phyloP scores from a whole-genome alignment of 2,113 vertebrate genomes.

The Brienomyrus brachyistius region DNA sequence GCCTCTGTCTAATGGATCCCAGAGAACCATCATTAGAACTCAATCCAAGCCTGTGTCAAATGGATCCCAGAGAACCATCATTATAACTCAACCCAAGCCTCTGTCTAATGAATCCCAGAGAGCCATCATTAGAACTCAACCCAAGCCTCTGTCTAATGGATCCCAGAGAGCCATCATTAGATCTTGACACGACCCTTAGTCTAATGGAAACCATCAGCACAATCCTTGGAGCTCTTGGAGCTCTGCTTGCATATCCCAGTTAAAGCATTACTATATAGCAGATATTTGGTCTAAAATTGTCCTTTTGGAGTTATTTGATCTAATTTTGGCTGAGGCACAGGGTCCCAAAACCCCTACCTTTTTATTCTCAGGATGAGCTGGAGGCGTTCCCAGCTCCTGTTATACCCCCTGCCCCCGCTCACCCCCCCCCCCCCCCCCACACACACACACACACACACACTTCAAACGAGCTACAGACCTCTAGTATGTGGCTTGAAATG shows the following conservation, averaged over 20 bases:
- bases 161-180: neutral
- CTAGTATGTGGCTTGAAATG: neutral
- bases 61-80: neutral
- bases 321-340: neutral
- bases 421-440: neutral
- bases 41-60: neutral
- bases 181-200: neutral
- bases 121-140: neutral
- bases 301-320: conserved; percentile 12
- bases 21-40: neutral
- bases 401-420: neutral
- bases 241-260: no score
- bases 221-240: no score
- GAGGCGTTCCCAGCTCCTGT: neutral
- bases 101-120: neutral
- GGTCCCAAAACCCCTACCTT: neutral
- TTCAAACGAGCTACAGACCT: neutral
- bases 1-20: neutral
- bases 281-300: no score
- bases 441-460: neutral
- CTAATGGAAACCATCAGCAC: neutral
- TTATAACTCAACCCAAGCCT: neutral
- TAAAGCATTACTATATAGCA: no score
- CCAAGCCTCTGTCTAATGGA: neutral
- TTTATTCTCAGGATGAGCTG: conserved; percentile 6